Conservation (phyloP, 2,113 vertebrate genomes). For the Albula goreensis region DNA sequence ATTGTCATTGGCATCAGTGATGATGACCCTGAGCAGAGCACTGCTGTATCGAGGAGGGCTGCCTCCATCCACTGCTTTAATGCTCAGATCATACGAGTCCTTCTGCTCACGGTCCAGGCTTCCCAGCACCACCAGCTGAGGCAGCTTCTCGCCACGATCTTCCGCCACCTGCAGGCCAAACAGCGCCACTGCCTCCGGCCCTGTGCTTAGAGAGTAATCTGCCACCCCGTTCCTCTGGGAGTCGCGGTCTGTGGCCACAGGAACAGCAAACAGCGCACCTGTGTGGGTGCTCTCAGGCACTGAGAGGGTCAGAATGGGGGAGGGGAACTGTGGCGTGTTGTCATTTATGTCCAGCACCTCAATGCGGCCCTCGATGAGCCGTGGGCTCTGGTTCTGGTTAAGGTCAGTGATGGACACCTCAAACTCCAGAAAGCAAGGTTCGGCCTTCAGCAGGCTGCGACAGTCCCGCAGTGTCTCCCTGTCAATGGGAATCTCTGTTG, state of each 20-base stretch:
- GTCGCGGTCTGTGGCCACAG: conserved; percentile 89
- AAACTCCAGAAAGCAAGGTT: conserved; percentile 91
- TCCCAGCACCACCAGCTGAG: conserved; percentile 94
- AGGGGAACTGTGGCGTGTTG: conserved; percentile 96
- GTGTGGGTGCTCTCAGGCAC: conserved; percentile 94
- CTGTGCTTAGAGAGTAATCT: conserved; percentile 86
- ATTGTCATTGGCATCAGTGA: conserved; percentile 94
- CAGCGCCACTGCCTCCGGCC: conserved; percentile 84
- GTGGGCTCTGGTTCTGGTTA: conserved; percentile 80
- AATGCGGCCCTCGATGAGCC: conserved; percentile 92
- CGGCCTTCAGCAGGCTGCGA: conserved; percentile 77
- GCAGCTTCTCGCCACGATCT: conserved; percentile 92
- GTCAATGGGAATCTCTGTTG: conserved; percentile 94
- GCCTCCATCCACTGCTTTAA: conserved; percentile 95
- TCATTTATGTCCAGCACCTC: conserved; percentile 97
- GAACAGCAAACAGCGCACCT: conserved; percentile 87
- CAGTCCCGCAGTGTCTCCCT: conserved; percentile 89
- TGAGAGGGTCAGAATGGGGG: conserved; percentile 87
- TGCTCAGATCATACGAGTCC: conserved; percentile 95
- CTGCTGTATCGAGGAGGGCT: conserved; percentile 89
- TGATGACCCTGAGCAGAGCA: conserved; percentile 88
- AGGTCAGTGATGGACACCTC: conserved; percentile 96
- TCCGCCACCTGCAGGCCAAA: conserved; percentile 95
- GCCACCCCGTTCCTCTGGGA: conserved; percentile 87
- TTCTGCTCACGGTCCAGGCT: conserved; percentile 90